A percentile compares a stretch with the other conserved stretches of the same genome.
These are phyloP conservation scores for Thelaira solivaga DNA, from an alignment of 2,888 invertebrate species.

Conservation along the genomic window DNA sequence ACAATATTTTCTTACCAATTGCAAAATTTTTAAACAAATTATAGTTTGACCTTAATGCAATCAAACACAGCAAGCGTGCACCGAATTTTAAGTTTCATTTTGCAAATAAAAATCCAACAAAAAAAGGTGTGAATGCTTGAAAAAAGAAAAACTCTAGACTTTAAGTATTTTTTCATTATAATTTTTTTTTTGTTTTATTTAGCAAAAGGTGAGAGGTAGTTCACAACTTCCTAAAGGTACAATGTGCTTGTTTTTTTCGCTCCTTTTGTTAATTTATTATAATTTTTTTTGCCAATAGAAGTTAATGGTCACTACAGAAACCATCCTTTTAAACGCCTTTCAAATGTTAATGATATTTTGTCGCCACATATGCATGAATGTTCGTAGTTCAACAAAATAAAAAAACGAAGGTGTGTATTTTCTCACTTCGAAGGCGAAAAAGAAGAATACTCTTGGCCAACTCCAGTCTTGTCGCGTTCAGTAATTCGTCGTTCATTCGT, in stretches of 20 bases:
- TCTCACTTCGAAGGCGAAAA: constrained; percentile 33
- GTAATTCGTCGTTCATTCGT: constrained; percentile 63
- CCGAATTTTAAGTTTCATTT: not conserved
- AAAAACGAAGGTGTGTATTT: constrained; percentile 50
- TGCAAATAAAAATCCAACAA: not conserved
- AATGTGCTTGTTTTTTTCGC: not conserved
- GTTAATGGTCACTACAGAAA: constrained; percentile 35
- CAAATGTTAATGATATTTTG: constrained; percentile 55
- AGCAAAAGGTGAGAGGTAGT: constrained; percentile 36
- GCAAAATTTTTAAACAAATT: constrained; percentile 10
- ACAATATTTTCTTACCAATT: constrained; percentile 2
- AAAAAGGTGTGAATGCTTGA: constrained; percentile 51
- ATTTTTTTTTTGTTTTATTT: not conserved
- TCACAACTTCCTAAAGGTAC: constrained; percentile 26
- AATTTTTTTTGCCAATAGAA: constrained; percentile 28
- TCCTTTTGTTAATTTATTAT: too few species aligned
- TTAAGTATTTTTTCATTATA: too few species aligned
- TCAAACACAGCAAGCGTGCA: not conserved
- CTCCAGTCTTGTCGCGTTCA: constrained; percentile 34
- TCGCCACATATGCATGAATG: constrained; percentile 52
- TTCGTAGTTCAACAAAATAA: constrained; percentile 20
- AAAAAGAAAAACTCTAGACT: constrained; percentile 26
- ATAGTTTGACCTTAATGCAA: constrained; percentile 17
- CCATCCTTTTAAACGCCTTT: constrained; percentile 56
- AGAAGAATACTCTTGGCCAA: not conserved